Evolutionary conservation across 2,888 invertebrate species (phyloP), one percentile per base, ranked within the genome.

Genomic region (Diplazon laetatorius): DNA sequence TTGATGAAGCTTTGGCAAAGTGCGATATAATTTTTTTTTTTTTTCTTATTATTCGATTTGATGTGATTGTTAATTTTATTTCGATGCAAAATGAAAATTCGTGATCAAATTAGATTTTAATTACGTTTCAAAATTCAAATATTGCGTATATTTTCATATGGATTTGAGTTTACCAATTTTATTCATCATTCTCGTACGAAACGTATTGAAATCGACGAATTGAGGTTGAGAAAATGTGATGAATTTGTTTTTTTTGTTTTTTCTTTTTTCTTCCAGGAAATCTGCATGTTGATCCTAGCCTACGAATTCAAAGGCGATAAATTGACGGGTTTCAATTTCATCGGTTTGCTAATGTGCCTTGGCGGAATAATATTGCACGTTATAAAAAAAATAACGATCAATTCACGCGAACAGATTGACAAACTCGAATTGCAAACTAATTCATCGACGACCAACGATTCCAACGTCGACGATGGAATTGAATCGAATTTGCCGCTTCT

Each of bases 261-360:
- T 55, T 71, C 22, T 60, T 80, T 66, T 55, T 55, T 22, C 55
- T 93, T 93, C 12, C 91, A 98, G 98, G 99, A 99, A 93, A 95
- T 99, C 88, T 95, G 96, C 88, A 98, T 97, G 80, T 92, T 99
- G 84, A 94, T 95, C 57, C 92, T 99, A 84, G 99, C 99, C 0
- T 96, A 97, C 65, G 93, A 95, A 87, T 94, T 96, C 85, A 97
- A 96, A 86, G 97, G 97, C 8, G 99, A 99, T 89, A 93, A 94
- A 87, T 93, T 99, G 88, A 96, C 95, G 76, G 88, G 93, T 2
- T 92, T 98, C 68, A 99, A 99, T 92, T 93, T 95, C 25, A 91
- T 96, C 5, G 99, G 99, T 0, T 92, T 99, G 77, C 91, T 95
- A 8, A 92, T 98, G 69, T 99, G 99, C 88, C 92, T 99, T 80